Percentiles rank a stretch among this genome's conserved stretches.
Conservation (phyloP, 2,888 invertebrate genomes). For the Tromatobia lineatoria region DNA sequence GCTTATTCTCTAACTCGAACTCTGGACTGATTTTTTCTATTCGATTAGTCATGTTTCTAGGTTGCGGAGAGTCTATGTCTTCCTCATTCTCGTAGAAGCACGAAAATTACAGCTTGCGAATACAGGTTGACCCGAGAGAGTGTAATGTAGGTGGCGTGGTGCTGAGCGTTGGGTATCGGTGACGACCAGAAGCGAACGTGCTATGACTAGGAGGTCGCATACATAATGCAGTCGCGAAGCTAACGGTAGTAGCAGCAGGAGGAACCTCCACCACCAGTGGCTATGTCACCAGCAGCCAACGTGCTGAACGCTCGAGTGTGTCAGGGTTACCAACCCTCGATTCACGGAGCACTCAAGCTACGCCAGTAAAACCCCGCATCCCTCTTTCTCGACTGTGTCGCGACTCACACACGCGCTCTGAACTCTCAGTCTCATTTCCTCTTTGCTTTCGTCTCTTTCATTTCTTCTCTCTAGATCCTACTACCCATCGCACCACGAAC, state of each 20-base stretch:
- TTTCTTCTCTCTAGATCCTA: conserved; percentile 3
- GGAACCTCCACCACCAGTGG: conserved; percentile 7
- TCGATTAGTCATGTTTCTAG: neutral
- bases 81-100: neutral
- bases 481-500: conserved; percentile 3
- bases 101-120: conserved; percentile 15
- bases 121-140: conserved; percentile 10
- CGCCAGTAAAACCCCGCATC: conserved; percentile 1
- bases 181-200: conserved; percentile 33
- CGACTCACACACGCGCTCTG: conserved; percentile 44
- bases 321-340: conserved; percentile 80
- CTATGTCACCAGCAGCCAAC: conserved; percentile 68
- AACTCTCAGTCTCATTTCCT: conserved; percentile 65
- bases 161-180: conserved; percentile 21
- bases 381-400: conserved; percentile 5
- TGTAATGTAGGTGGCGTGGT: conserved; percentile 15
- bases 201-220: conserved; percentile 78
- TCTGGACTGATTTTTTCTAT: too few species aligned
- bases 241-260: conserved; percentile 10
- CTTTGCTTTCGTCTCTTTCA: conserved; percentile 53
- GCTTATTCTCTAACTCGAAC: too few species aligned
- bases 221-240: conserved; percentile 73
- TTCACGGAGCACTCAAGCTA: conserved; percentile 45
- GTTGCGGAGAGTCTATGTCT: neutral
- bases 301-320: conserved; percentile 79